Conservation (phyloP, 2,797 vertebrate genomes). For the Lepus oiostolus region DNA sequence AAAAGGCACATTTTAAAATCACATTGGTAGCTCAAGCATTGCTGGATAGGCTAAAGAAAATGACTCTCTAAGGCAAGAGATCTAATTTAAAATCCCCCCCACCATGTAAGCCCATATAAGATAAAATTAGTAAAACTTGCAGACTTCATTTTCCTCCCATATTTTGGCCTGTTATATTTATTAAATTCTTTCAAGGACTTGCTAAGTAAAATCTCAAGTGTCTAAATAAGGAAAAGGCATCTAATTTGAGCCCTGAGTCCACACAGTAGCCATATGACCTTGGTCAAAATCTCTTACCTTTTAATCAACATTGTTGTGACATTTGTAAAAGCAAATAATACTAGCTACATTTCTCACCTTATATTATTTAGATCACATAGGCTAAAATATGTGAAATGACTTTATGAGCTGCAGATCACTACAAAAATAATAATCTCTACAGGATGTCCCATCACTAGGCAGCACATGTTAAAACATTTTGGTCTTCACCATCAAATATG, state of each 20-base stretch:
- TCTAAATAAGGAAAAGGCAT: neutral
- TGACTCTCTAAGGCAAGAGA: neutral
- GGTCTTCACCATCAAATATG: neutral
- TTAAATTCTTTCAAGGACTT: conserved; percentile 1
- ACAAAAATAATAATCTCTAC: neutral
- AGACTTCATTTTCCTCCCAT: neutral
- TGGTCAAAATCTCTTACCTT: neutral
- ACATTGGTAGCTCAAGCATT: too few species aligned
- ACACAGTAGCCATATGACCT: neutral
- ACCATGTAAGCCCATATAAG: neutral
- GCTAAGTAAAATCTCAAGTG: neutral
- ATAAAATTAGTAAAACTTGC: neutral
- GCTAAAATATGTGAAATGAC: neutral
- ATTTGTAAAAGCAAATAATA: conserved; percentile 1
- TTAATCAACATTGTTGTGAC: neutral
- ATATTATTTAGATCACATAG: neutral
- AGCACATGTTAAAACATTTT: neutral
- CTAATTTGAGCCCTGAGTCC: neutral
- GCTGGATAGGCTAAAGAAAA: too few species aligned
- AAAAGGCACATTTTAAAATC: too few species aligned
- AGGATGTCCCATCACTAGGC: neutral
- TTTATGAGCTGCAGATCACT: neutral
- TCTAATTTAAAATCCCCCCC: conserved; percentile 22
- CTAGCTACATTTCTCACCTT: neutral
- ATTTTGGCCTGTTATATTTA: neutral